A percentile compares a stretch with the other conserved stretches of the same genome.
Conservation (phyloP, 2,888 invertebrate species). For the Ormyrus thymus region DNA sequence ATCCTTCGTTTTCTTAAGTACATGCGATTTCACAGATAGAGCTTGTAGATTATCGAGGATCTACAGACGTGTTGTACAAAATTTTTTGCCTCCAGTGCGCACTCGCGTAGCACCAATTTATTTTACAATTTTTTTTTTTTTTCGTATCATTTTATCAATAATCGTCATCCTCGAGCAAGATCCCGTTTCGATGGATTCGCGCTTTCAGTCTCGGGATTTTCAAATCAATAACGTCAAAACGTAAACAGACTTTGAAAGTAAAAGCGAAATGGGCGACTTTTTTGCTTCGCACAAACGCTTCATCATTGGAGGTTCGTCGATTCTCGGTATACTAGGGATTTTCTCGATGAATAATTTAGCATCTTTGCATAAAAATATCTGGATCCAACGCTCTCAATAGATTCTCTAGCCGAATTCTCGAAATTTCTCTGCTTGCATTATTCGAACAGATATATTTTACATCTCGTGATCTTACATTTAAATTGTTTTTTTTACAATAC, state of each 20-base stretch:
- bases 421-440: slow-evolving; percentile 18
- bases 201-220: slow-evolving; percentile 48
- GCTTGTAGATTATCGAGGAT: slow-evolving; percentile 24
- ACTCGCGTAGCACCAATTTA: slow-evolving; percentile 50
- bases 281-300: slow-evolving; percentile 1
- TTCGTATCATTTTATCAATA: slow-evolving; percentile 16
- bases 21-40: slow-evolving; percentile 34
- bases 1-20: slow-evolving; percentile 30
- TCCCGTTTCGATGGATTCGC: slow-evolving; percentile 38
- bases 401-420: slow-evolving; percentile 20
- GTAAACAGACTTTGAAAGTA: slow-evolving; percentile 28
- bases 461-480: slow-evolving; percentile 2
- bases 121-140: neutral
- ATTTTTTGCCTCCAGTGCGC: slow-evolving; percentile 36
- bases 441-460: slow-evolving; percentile 18
- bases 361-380: slow-evolving; percentile 12
- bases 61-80: slow-evolving; percentile 40
- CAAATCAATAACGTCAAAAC: slow-evolving; percentile 29
- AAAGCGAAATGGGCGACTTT: slow-evolving; percentile 45
- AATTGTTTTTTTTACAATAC: slow-evolving; percentile 15
- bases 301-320: neutral
- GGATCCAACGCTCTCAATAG: neutral
- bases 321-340: neutral
- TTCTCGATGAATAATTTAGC: neutral
- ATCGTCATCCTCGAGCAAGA: slow-evolving; percentile 46